phyloP scores from a whole-genome alignment of 2,113 vertebrate species.

The Osmerus mordax region DNA sequence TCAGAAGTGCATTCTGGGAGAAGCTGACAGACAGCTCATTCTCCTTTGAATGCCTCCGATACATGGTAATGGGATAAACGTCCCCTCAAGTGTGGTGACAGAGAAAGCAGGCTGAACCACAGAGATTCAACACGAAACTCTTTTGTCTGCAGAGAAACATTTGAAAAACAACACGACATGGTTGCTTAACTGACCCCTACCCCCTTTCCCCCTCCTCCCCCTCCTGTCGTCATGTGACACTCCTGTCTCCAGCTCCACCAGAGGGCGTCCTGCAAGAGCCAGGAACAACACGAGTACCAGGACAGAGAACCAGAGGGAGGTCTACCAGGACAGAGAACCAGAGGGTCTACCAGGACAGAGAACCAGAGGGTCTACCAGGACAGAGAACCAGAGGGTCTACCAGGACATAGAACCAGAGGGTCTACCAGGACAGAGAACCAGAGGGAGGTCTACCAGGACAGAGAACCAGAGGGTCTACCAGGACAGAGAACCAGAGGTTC shows the following conservation, averaged over 20 bases:
- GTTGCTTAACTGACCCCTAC: not conserved
- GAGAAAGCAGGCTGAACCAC: slow-evolving; percentile 1
- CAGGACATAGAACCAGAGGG: not conserved
- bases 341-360: not conserved
- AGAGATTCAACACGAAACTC: not conserved
- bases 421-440: not conserved
- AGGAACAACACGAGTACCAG: not conserved
- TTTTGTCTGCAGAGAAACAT: not conserved
- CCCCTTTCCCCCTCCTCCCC: too few species aligned
- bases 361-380: not conserved
- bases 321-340: not conserved
- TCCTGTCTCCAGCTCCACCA: not conserved
- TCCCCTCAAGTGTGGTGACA: not conserved
- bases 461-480: not conserved
- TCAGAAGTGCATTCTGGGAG: too few species aligned
- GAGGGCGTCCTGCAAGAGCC: not conserved
- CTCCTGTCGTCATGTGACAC: not conserved
- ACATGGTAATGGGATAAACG: not conserved
- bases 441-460: not conserved
- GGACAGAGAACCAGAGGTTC: not conserved
- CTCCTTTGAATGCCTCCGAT: not conserved
- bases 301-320: not conserved
- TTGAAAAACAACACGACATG: not conserved
- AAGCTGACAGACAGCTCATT: too few species aligned
- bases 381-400: not conserved